Percentiles rank a stretch among this genome's conserved stretches.
Evolutionary conservation across 2,113 vertebrate genomes (phyloP).

Genomic region (Lepus americanus): DNA sequence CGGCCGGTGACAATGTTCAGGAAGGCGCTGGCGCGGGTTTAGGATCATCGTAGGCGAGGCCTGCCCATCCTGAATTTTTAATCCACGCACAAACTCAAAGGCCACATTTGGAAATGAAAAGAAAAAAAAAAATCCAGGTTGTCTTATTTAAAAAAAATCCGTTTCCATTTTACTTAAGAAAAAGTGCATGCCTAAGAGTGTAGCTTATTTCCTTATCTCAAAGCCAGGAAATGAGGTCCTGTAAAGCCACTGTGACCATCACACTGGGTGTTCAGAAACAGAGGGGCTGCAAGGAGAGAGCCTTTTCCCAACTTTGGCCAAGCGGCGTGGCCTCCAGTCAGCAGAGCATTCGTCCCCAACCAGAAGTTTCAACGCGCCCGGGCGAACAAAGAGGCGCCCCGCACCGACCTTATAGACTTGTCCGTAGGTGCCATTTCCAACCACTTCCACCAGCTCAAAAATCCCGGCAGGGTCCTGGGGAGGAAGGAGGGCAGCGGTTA

Average conservation of each 20-base stretch:
- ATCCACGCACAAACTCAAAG: conserved; percentile 17
- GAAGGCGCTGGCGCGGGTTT: conserved; percentile 73
- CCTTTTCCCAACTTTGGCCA: conserved; percentile 58
- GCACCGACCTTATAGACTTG: conserved; percentile 94
- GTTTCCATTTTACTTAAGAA: conserved; percentile 44
- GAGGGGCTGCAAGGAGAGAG: neutral
- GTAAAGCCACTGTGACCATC: conserved; percentile 61
- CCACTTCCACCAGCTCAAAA: conserved; percentile 93
- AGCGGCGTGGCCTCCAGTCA: conserved; percentile 52
- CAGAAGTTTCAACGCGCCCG: conserved; percentile 72
- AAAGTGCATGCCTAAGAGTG: conserved; percentile 57
- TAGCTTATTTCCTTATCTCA: conserved; percentile 60
- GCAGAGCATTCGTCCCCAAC: conserved; percentile 28
- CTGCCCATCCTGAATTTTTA: conserved; percentile 61
- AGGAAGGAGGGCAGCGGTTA: conserved; percentile 43
- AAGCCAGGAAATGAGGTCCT: conserved; percentile 75
- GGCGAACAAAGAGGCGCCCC: conserved; percentile 80
- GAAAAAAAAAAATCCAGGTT: neutral
- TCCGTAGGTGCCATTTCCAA: conserved; percentile 93
- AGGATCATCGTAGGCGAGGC: conserved; percentile 59
- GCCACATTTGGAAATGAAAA: neutral
- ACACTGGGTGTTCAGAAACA: conserved; percentile 64
- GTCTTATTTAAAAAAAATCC: neutral
- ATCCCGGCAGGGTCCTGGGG: conserved; percentile 92
- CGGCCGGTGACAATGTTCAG: conserved; percentile 64